Evolutionary conservation across 2,888 invertebrate species (phyloP), one percentile per base, ranked within the genome.

Genomic region (Pseudanteris insignis): DNA sequence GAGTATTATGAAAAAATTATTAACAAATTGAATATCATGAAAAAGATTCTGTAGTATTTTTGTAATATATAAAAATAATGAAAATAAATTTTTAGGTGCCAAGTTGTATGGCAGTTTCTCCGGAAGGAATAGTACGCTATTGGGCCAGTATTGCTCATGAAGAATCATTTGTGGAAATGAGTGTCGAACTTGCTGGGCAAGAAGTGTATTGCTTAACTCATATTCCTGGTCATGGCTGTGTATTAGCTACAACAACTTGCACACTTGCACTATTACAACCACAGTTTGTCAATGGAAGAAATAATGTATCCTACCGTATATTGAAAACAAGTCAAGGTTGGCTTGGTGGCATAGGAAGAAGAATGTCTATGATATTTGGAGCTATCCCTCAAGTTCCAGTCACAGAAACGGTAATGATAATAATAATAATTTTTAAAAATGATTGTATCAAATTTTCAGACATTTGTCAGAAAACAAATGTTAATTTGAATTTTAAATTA

Each of bases 91-190:
- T 5, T 9, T 29, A 86, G 85, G 84, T 89, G 77, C 92, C 94
- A 5, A 89, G 92, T 0, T 94, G 94, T 72, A 86, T 96, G 68
- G 94, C 95, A 9, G 93, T 94, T 1, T 95, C 96, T 0, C 95
- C 96, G 0, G 96, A 96, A 75, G 96, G 96, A 24, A 87, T 89
- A 38, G 89, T 94, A 0, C 86, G 96, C n/a, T 96, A 90, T 81
- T 97, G 96, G 96, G 86, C 92, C 0, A 92, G 90, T 2, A 88
- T 96, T 25, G 90, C 91, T 0, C 92, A 95, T 69, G 94, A 94
- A 75, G 90, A 90, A 0, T 88, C 90, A 1, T 93, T 90, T 7
- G 86, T 90, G 8, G 96, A 96, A 76, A 87, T 90, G 30, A 89
- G 87, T 50, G 90, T 91, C 1, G 94, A 95, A 74, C 82, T 96